Evolutionary conservation across 2,797 vertebrate genomes (phyloP).

Genomic region (Gallinago solitaria): DNA sequence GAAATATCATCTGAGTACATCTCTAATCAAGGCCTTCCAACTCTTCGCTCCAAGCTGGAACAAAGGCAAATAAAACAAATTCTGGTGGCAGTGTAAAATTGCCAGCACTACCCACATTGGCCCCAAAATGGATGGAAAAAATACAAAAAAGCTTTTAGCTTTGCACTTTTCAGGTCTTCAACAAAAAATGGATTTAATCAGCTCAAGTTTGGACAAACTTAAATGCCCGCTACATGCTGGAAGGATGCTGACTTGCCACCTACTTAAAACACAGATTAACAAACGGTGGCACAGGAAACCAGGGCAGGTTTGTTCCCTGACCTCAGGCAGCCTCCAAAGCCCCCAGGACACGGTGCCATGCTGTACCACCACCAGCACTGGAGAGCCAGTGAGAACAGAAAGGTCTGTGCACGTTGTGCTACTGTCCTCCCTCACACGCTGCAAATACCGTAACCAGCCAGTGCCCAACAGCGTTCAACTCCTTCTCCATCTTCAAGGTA

Average conservation of each 20-base stretch:
- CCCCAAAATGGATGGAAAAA: not conserved
- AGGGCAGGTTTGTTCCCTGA: not conserved
- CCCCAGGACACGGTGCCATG: not conserved
- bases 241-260: not conserved
- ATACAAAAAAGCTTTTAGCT: not conserved
- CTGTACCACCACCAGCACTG: not conserved
- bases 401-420: not conserved
- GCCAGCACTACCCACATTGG: not conserved
- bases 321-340: not conserved
- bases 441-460: not conserved
- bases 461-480: not conserved
- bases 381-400: not conserved
- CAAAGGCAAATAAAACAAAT: not conserved
- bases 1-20: not conserved
- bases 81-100: not conserved
- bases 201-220: not conserved
- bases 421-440: fast-evolving
- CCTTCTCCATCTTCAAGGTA: not conserved
- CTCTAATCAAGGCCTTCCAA: not conserved
- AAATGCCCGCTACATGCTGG: not conserved
- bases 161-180: not conserved
- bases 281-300: not conserved
- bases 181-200: not conserved
- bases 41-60: not conserved
- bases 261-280: not conserved